Percentiles rank a stretch among this genome's conserved stretches.
phyloP scores from a whole-genome alignment of 2,113 vertebrate species.

The Gymnorhina tibicen region DNA sequence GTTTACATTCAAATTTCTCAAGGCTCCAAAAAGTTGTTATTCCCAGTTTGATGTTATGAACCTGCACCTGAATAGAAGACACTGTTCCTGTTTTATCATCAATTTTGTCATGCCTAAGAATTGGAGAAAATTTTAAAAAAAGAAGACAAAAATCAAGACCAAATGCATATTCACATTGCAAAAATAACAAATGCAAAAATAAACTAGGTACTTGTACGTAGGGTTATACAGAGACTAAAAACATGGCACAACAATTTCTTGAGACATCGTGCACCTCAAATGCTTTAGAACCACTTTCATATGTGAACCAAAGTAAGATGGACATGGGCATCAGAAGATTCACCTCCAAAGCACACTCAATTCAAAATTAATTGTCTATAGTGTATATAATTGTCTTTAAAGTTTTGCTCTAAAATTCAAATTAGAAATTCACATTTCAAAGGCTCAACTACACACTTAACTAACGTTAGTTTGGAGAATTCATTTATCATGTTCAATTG shows the following conservation, averaged over 20 bases:
- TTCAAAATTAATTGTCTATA: background rate
- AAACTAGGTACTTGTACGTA: background rate
- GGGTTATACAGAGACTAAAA: background rate
- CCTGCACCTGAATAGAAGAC: conserved; percentile 76
- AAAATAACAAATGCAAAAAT: background rate
- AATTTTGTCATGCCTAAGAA: conserved; percentile 76
- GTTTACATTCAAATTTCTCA: conserved; percentile 92
- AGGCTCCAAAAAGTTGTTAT: conserved; percentile 90
- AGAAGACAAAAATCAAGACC: background rate
- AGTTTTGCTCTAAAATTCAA: background rate
- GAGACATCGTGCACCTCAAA: background rate
- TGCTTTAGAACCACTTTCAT: background rate
- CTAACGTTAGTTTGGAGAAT: background rate
- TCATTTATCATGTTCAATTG: background rate
- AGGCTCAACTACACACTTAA: background rate
- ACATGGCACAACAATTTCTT: background rate
- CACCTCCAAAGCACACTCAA: background rate
- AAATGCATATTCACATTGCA: background rate
- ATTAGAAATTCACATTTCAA: background rate
- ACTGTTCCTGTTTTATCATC: conserved; percentile 49
- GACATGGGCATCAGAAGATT: background rate
- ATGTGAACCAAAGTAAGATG: rapidly evolving
- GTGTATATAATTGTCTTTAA: background rate
- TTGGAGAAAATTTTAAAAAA: background rate
- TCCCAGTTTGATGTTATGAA: conserved; percentile 86